phyloP scores from a whole-genome alignment of 1,140 invertebrate species.

The Drosophila malerkotliana region DNA sequence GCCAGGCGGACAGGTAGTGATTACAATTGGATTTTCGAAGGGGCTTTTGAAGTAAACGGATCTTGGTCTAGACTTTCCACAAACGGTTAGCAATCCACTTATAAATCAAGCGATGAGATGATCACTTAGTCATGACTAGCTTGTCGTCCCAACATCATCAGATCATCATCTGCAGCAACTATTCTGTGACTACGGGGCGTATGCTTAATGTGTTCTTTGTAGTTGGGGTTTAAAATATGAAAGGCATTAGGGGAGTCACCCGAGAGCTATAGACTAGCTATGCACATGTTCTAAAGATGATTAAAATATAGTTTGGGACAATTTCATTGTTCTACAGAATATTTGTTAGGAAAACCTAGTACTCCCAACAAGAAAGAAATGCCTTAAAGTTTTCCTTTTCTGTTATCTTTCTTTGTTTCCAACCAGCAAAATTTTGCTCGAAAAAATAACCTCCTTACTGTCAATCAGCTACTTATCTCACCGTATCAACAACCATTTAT shows the following conservation, averaged over 20 bases:
- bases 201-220: neutral
- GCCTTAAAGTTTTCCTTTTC: conserved; percentile 6
- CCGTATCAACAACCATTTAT: conserved; percentile 28
- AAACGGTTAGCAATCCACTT: conserved; percentile 17
- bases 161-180: conserved; percentile 1
- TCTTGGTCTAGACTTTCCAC: conserved; percentile 7
- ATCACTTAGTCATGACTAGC: conserved; percentile 19
- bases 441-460: conserved; percentile 17
- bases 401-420: conserved; percentile 28
- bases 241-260: neutral
- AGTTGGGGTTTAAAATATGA: neutral
- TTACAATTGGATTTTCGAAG: neutral
- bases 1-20: conserved; percentile 24
- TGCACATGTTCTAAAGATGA: no score
- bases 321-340: no score
- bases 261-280: no score
- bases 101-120: conserved; percentile 24
- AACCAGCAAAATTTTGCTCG: conserved; percentile 2
- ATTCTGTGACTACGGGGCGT: neutral
- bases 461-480: conserved; percentile 50
- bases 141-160: conserved; percentile 11
- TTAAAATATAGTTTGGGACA: no score
- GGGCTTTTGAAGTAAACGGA: conserved; percentile 14
- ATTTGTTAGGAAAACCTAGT: no score
- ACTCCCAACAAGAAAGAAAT: neutral